Evolutionary conservation across 1,140 invertebrate genomes (phyloP), one percentile per base, ranked within the genome.

Genomic region (Reticulitermes speratus): DNA sequence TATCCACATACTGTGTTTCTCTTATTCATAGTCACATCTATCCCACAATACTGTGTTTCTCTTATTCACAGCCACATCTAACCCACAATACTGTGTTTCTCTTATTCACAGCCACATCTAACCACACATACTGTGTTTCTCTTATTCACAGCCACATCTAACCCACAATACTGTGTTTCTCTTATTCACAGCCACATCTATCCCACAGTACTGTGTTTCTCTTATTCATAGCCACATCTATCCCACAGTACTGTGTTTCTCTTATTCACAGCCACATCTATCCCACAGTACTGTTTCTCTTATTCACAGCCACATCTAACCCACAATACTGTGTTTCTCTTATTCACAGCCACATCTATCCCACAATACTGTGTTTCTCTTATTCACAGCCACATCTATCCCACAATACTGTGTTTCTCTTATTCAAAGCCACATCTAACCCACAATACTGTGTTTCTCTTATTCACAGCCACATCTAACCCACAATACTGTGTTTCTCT

Each of bases 301-400:
- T 75, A 25, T 88, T 93, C 94, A 85, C 90, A 98, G 97, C 89
- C 99, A 96, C 91, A 92, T 96, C 81, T 99, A 98, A 92, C 99
- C 99, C 84, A 97, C 97, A 23, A 98, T 99, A n/a, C 52, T 21
- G n/a, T 30, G 19, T 75, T 75, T n/a, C 11, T 75, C 65, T 75
- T 75, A 25, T 88, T 93, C 94, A 85, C 90, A 98, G 97, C 89
- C 99, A 96, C 91, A 92, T 96, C 81, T 99, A 98, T 92, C 99
- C 99, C 84, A 97, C 97, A 23, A 98, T 99, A n/a, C 52, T 21
- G n/a, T 30, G 19, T 75, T 75, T n/a, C 11, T 75, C 65, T 75
- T 75, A 25, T 88, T 93, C 94, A 85, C 90, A 98, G 97, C 89
- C 99, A 96, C 91, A 92, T 96, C 81, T 99, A 98, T 92, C 99